Percentiles rank a stretch among this genome's conserved stretches.
phyloP scores from a whole-genome alignment of 2,797 vertebrate species.

The Chlorospingus flavigularis region DNA sequence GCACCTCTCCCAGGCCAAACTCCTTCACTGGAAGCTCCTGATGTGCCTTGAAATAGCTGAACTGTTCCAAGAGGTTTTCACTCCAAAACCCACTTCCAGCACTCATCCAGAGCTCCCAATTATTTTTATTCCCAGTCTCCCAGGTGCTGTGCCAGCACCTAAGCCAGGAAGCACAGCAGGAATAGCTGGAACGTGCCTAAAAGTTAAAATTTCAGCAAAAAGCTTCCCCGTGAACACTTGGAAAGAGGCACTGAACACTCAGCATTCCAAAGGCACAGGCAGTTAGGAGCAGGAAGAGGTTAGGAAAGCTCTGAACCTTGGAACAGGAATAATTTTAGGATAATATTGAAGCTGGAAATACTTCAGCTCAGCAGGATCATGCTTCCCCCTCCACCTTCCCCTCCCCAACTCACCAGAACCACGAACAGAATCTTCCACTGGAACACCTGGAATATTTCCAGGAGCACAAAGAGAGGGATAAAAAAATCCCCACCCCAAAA shows the following conservation, averaged over 20 bases:
- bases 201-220: neutral
- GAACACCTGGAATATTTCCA: neutral
- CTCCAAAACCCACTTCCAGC: neutral
- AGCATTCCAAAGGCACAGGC: neutral
- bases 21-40: neutral
- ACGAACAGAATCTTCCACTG: neutral
- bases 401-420: neutral
- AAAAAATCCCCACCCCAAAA: neutral
- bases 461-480: neutral
- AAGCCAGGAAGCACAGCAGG: neutral
- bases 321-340: neutral
- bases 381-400: neutral
- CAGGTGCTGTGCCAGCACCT: neutral
- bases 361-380: neutral
- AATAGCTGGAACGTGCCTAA: neutral
- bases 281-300: neutral
- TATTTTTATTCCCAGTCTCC: neutral
- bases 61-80: neutral
- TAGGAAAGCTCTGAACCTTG: neutral
- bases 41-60: fast-evolving
- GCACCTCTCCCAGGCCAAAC: neutral
- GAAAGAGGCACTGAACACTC: neutral
- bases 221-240: neutral
- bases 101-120: neutral
- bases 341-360: neutral